A percentile compares a stretch with the other conserved stretches of the same genome.
These are phyloP conservation scores for Zoanthus solanderi DNA, from an alignment of 92 coral and sea anemone species.

Conservation along the genomic window DNA sequence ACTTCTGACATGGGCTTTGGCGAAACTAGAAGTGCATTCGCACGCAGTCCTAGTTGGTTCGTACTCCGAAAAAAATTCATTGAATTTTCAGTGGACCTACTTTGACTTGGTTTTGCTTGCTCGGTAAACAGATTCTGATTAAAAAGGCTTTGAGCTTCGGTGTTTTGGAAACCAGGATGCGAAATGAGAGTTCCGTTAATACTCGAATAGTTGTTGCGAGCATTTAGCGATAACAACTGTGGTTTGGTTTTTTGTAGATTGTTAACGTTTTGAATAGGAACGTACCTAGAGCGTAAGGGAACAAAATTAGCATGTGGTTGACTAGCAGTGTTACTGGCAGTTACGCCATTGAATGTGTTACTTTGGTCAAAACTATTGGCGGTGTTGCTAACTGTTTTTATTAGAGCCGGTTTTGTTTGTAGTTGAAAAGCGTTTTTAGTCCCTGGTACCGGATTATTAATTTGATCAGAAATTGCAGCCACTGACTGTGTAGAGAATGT, in stretches of 20 bases:
- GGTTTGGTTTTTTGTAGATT: not conserved
- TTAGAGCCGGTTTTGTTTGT: not conserved
- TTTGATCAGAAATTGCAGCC: not conserved
- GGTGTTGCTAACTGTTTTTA: too few species aligned
- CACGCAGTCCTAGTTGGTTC: not conserved
- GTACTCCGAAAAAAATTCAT: not conserved
- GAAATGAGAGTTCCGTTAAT: not conserved
- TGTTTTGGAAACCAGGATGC: too few species aligned
- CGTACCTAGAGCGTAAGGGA: not conserved
- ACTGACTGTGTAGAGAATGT: not conserved
- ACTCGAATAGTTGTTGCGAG: not conserved
- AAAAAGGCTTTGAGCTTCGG: not conserved
- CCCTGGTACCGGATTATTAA: not conserved
- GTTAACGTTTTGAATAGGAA: not conserved
- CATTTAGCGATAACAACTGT: not conserved
- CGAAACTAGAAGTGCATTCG: not conserved
- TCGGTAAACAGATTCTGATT: not conserved
- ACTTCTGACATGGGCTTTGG: conserved; percentile 9
- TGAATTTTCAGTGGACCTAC: not conserved
- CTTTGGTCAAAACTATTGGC: too few species aligned
- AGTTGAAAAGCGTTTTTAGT: not conserved
- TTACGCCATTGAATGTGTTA: too few species aligned
- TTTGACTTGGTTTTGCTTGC: not conserved
- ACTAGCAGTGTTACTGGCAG: not conserved
- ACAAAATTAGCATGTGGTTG: conserved; percentile 21